Percentiles rank a stretch among this genome's conserved stretches.
These are phyloP conservation scores for Pachypanchax playfairii DNA, from an alignment of 2,113 vertebrate species.

Conservation along the genomic window DNA sequence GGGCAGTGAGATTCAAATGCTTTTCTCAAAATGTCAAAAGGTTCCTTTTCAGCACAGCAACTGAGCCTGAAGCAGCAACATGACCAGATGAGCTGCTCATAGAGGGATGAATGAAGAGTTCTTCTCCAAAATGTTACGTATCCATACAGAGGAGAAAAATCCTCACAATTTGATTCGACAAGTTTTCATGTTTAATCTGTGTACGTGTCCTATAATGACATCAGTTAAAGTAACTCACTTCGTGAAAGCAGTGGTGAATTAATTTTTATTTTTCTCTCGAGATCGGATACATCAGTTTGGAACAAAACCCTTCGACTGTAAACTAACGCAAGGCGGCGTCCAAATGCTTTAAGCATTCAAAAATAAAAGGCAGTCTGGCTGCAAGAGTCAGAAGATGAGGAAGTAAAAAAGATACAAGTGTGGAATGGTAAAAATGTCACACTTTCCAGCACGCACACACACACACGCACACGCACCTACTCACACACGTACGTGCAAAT, in stretches of 20 bases:
- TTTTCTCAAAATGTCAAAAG: conserved; percentile 31
- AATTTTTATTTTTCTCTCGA: conserved; percentile 4
- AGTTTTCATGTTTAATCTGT: background rate
- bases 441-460: conserved; percentile 31
- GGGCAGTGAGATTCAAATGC: background rate
- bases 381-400: conserved; percentile 60
- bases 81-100: conserved; percentile 26
- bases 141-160: conserved; percentile 31
- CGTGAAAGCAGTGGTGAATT: conserved; percentile 3
- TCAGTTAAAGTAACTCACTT: conserved; percentile 10
- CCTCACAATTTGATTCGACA: background rate
- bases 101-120: conserved; percentile 47
- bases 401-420: conserved; percentile 59
- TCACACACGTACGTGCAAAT: conserved; percentile 36
- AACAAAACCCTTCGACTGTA: conserved; percentile 63
- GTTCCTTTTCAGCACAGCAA: conserved; percentile 21
- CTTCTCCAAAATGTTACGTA: conserved; percentile 59
- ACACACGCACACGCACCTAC: conserved; percentile 19
- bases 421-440: conserved; percentile 76
- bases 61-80: conserved; percentile 26
- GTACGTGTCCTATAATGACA: background rate
- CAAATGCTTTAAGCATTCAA: conserved; percentile 65
- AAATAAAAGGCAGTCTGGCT: conserved; percentile 79
- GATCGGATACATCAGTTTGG: conserved; percentile 59
- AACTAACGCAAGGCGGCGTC: conserved; percentile 72